phyloP scores from a whole-genome alignment of 2,797 vertebrate genomes.

The Tragopan temminckii region DNA sequence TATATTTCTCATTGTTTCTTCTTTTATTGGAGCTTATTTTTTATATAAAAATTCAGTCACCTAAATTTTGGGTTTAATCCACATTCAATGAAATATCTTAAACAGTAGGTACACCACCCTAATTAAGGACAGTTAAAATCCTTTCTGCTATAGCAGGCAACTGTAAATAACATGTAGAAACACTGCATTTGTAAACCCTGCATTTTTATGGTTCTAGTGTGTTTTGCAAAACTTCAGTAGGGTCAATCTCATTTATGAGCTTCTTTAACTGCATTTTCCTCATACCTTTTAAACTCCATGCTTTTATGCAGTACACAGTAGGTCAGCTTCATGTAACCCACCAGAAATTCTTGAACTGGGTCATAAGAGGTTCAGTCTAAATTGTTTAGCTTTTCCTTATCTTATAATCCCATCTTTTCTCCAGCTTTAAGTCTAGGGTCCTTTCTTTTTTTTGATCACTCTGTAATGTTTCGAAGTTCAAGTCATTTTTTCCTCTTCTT shows the following conservation, averaged over 20 bases:
- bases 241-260: conserved; percentile 77
- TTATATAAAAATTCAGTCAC: conserved; percentile 52
- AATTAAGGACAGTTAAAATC: conserved; percentile 60
- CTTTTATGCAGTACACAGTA: conserved; percentile 59
- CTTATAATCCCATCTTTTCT: conserved; percentile 25
- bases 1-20: conserved; percentile 56
- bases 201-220: conserved; percentile 65
- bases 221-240: conserved; percentile 74
- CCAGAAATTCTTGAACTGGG: conserved; percentile 63
- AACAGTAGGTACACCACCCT: conserved; percentile 40
- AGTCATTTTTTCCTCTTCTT: background rate
- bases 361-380: conserved; percentile 67
- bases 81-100: conserved; percentile 72
- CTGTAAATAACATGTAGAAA: conserved; percentile 66
- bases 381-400: conserved; percentile 56
- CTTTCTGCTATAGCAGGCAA: background rate
- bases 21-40: conserved; percentile 36
- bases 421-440: background rate
- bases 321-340: conserved; percentile 52
- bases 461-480: conserved; percentile 1
- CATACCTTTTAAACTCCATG: conserved; percentile 65
- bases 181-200: conserved; percentile 41
- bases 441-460: conserved; percentile 3
- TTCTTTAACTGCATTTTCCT: conserved; percentile 76
- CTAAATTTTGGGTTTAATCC: conserved; percentile 47